Conservation (phyloP, 1,140 invertebrate genomes). For the Macrobrachium rosenbergii region DNA sequence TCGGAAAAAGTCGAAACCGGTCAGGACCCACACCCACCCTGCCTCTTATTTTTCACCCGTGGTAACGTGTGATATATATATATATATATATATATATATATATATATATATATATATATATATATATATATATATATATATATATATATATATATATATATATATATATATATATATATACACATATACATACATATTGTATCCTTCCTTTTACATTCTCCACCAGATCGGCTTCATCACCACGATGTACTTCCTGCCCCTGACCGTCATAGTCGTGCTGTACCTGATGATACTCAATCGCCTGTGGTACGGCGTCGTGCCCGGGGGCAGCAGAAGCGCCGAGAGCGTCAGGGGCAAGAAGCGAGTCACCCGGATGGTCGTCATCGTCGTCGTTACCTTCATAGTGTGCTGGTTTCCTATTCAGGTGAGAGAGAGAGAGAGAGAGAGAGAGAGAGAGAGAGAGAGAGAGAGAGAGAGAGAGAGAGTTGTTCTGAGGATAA, state of each 20-base stretch:
- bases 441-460: neutral
- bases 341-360: constrained; percentile 86
- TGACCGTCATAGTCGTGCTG: constrained; percentile 88
- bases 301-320: constrained; percentile 81
- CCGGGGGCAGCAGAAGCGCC: constrained; percentile 79
- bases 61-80: too few species aligned
- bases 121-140: neutral
- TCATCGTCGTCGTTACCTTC: constrained; percentile 94
- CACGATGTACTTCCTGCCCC: constrained; percentile 87
- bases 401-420: constrained; percentile 96
- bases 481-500: too few species aligned
- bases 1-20: too few species aligned
- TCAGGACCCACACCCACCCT: too few species aligned
- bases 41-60: too few species aligned
- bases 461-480: neutral
- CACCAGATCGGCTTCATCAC: constrained; percentile 86
- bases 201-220: too few species aligned
- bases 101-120: neutral
- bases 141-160: neutral
- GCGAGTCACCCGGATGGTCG: constrained; percentile 92
- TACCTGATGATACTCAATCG: constrained; percentile 92
- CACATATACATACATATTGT: neutral
- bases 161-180: neutral
- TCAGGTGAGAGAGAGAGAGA: constrained; percentile 75
- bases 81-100: neutral